phyloP scores from a whole-genome alignment of 1,140 invertebrate genomes.

The Gryllus bimaculatus region DNA sequence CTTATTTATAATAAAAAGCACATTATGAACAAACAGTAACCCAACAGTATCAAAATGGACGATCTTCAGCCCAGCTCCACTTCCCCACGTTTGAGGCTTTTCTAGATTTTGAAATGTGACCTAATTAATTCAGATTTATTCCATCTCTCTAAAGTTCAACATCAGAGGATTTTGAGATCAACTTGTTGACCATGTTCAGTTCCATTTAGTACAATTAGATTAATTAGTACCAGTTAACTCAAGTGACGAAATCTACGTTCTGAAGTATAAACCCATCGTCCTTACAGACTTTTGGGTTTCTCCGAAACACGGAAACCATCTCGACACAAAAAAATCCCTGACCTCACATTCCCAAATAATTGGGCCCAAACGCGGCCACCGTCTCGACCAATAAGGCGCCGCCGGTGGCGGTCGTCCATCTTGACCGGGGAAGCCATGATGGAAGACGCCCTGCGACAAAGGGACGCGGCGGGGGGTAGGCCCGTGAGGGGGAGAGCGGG shows the following conservation, averaged over 20 bases:
- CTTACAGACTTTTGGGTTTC: background rate
- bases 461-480: too few relatives aligned
- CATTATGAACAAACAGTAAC: too few relatives aligned
- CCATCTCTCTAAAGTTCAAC: too few relatives aligned
- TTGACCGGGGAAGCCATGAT: conserved; percentile 2
- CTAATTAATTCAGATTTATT: too few relatives aligned
- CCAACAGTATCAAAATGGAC: too few relatives aligned
- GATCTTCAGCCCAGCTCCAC: too few relatives aligned
- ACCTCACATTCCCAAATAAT: background rate
- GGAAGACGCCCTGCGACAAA: background rate
- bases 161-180: too few relatives aligned
- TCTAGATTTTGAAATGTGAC: too few relatives aligned
- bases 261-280: background rate
- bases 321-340: background rate
- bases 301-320: background rate
- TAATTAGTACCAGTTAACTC: background rate
- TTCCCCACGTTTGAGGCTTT: too few relatives aligned
- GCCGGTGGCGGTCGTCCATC: background rate
- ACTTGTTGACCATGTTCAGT: too few relatives aligned
- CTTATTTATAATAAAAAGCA: too few relatives aligned
- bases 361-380: background rate
- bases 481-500: background rate
- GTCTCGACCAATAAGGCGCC: background rate
- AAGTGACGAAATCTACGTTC: background rate
- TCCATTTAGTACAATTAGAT: background rate